A percentile compares a stretch with the other conserved stretches of the same genome.
Evolutionary conservation across 2,888 invertebrate genomes (phyloP).

Genomic region (Mechanitis messenoides): DNA sequence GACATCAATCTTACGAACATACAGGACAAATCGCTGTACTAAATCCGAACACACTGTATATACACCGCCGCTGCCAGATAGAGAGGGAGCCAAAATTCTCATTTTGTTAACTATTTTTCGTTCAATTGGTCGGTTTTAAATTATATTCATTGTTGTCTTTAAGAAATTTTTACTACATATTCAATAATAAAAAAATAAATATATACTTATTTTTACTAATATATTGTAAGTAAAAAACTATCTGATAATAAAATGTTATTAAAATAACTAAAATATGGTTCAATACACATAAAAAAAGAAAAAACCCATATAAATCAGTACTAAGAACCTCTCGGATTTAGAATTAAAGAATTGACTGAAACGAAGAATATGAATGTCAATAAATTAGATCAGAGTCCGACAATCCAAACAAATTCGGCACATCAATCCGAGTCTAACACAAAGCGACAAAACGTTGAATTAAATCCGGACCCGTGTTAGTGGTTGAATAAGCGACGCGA

Average conservation of each 20-base stretch:
- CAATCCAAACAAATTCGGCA: slow-evolving; percentile 6
- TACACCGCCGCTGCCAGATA: background rate
- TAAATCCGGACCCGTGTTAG: slow-evolving; percentile 18
- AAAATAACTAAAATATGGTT: too few species aligned
- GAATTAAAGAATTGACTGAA: background rate
- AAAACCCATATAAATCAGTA: background rate
- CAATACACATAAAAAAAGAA: too few species aligned
- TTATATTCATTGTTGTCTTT: too few species aligned
- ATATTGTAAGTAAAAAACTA: too few species aligned
- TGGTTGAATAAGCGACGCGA: slow-evolving; percentile 38
- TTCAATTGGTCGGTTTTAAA: background rate
- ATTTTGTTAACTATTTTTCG: background rate
- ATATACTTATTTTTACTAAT: too few species aligned
- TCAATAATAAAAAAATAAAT: too few species aligned
- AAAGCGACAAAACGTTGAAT: slow-evolving; percentile 18
- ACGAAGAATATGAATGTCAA: slow-evolving; percentile 4
- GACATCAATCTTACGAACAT: slow-evolving; percentile 4
- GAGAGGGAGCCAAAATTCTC: background rate
- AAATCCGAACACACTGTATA: slow-evolving; percentile 4
- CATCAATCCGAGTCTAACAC: slow-evolving; percentile 8
- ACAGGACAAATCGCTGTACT: slow-evolving; percentile 4
- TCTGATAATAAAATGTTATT: too few species aligned
- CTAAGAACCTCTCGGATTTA: background rate
- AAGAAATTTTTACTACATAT: too few species aligned
- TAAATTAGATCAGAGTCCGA: background rate